Evolutionary conservation across 2,113 vertebrate genomes (phyloP), one percentile per base, ranked within the genome.

Genomic region (Istiophorus platypterus): DNA sequence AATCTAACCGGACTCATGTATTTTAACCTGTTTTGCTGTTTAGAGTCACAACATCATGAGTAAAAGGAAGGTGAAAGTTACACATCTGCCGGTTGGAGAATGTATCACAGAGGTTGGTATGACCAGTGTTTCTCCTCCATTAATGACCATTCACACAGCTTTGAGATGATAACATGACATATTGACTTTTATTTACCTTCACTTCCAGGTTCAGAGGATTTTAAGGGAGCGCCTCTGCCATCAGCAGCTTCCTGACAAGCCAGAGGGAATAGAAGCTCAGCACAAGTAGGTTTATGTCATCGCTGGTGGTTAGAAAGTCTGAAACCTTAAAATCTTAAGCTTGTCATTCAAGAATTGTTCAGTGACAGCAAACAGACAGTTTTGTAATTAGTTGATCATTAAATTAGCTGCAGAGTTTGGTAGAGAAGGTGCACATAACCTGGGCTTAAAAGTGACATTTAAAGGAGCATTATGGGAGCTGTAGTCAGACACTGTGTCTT

Each of bases 151-250:
- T n/a, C 7, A 11, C 7, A 31, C 2, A 27, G 45, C 22, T 3
- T 4, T 20, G 39, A 18, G 18, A 10, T 12, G 15, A 8, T 2
- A n/a, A 54, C 13, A 4, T 20, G 26, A n/a, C 10, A 9, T 49
- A 18, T 49, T 49, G 6, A 49, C 6, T 34, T 11, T 45, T 1
- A 37, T 51, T 39, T 39, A 1, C 13, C 2, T 72, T 65, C 1
- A 14, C 76, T 22, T 75, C 6, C 34, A 99, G 98, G 94, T 94
- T 62, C 98, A 99, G 26, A 93, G 77, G 81, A 66, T 95, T 52
- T 87, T 99, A n/a, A 95, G 98, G 78, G 95, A 95, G 90, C 94
- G 97, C 15, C 93, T 98, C 78, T 99, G 97, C 82, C 92, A 92
- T 45, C 90, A 87, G 66, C 78, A 15, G 82, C 87, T 94, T 37